Percentiles rank a stretch among this genome's conserved stretches.
phyloP scores from a whole-genome alignment of 2,113 vertebrate genomes.

The Prinia subflava region DNA sequence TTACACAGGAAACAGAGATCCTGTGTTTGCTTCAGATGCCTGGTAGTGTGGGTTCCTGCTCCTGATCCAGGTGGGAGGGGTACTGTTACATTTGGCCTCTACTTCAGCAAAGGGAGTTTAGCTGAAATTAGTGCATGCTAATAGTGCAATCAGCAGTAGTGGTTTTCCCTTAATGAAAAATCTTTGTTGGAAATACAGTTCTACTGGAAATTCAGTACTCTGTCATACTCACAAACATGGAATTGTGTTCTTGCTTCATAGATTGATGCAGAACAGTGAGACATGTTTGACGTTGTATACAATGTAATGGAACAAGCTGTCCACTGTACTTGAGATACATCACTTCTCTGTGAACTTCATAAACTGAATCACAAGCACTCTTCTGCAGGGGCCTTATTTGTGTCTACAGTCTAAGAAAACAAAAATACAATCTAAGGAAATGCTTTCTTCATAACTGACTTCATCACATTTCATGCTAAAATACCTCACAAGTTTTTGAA shows the following conservation, averaged over 20 bases:
- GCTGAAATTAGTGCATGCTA: background rate
- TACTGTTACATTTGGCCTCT: background rate
- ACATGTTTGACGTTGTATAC: background rate
- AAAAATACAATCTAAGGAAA: background rate
- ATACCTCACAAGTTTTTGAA: background rate
- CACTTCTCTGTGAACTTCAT: background rate
- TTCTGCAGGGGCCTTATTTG: background rate
- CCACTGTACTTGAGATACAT: background rate
- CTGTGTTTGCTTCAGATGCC: background rate
- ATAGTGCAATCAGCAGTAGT: background rate
- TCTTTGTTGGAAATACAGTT: background rate
- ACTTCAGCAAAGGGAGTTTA: background rate
- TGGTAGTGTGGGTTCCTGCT: background rate
- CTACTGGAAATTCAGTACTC: background rate
- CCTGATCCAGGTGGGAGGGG: background rate
- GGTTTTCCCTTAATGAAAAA: background rate
- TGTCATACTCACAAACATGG: background rate
- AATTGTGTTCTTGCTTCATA: background rate
- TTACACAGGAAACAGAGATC: background rate
- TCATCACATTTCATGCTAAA: background rate
- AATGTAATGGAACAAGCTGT: background rate
- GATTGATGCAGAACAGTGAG: background rate
- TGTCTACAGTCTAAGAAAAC: background rate
- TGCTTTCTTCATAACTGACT: background rate
- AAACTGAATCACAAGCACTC: background rate